phyloP scores from a whole-genome alignment of 2,113 vertebrate species.

The Amblyopsis rosae region DNA sequence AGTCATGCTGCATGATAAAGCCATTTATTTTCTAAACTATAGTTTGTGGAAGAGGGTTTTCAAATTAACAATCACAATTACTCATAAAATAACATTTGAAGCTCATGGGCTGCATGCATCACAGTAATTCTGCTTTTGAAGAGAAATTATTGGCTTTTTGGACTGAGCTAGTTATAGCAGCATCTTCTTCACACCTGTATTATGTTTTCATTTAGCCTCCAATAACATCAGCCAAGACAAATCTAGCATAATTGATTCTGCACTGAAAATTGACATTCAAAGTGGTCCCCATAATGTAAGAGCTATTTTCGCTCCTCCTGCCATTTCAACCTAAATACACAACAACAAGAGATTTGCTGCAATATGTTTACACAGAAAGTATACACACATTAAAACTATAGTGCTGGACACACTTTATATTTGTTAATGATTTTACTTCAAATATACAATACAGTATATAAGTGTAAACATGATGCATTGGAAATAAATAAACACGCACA shows the following conservation, averaged over 20 bases:
- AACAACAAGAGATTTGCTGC: conserved; percentile 53
- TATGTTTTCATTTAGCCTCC: no score
- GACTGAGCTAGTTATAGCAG: conserved; percentile 22
- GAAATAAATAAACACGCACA: no score
- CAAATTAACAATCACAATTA: conserved; percentile 54
- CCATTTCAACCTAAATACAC: conserved; percentile 40
- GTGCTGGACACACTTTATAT: conserved; percentile 14
- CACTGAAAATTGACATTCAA: conserved; percentile 69
- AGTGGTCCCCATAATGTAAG: conserved; percentile 55
- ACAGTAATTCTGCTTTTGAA: conserved; percentile 33
- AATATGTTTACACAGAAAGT: conserved; percentile 43
- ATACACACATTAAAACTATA: not conserved
- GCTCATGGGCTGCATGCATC: conserved; percentile 50
- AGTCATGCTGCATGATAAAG: conserved; percentile 25
- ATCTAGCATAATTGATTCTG: conserved; percentile 64
- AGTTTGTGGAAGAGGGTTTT: conserved; percentile 16
- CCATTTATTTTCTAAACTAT: conserved; percentile 44
- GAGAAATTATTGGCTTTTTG: conserved; percentile 38
- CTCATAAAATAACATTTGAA: conserved; percentile 26
- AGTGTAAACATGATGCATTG: not conserved
- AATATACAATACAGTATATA: conserved; percentile 36
- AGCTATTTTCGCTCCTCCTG: conserved; percentile 55
- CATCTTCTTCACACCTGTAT: no score
- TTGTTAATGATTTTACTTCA: conserved; percentile 1
- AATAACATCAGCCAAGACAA: conserved; percentile 38